Evolutionary conservation across 2,888 invertebrate genomes (phyloP).

Genomic region (Xylota segnis): DNA sequence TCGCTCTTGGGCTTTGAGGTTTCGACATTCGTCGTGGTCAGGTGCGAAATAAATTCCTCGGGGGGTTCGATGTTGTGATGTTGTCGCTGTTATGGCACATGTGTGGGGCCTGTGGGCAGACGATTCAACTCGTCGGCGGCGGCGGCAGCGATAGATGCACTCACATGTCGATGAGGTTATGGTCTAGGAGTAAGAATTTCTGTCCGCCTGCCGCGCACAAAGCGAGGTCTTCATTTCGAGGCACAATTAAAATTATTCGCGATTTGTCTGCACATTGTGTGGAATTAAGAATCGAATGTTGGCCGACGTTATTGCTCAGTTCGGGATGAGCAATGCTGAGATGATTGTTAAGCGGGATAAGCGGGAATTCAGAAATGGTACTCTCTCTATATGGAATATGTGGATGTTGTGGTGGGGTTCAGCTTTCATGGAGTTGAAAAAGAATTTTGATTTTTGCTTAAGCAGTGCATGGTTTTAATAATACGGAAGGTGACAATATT

Average conservation of each 20-base stretch:
- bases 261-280: conserved; percentile 49
- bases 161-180: conserved; percentile 39
- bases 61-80: conserved; percentile 56
- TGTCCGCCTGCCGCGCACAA: conserved; percentile 38
- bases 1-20: conserved; percentile 49
- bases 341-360: conserved; percentile 15
- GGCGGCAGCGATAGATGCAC: conserved; percentile 37
- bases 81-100: conserved; percentile 46
- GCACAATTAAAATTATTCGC: conserved; percentile 77
- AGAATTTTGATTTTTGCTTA: neutral
- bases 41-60: conserved; percentile 78
- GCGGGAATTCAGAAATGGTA: conserved; percentile 12
- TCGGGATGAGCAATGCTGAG: conserved; percentile 14
- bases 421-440: conserved; percentile 9
- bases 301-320: conserved; percentile 14
- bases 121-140: conserved; percentile 21
- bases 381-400: conserved; percentile 20
- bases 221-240: conserved; percentile 76
- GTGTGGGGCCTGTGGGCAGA: conserved; percentile 51
- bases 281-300: conserved; percentile 49
- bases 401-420: conserved; percentile 11
- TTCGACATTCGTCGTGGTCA: conserved; percentile 74
- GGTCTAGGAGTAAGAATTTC: conserved; percentile 60
- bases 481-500: neutral
- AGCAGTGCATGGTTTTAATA: neutral